Evolutionary conservation across 2,113 vertebrate genomes (phyloP).

Genomic region (Pyrgilauda ruficollis): DNA sequence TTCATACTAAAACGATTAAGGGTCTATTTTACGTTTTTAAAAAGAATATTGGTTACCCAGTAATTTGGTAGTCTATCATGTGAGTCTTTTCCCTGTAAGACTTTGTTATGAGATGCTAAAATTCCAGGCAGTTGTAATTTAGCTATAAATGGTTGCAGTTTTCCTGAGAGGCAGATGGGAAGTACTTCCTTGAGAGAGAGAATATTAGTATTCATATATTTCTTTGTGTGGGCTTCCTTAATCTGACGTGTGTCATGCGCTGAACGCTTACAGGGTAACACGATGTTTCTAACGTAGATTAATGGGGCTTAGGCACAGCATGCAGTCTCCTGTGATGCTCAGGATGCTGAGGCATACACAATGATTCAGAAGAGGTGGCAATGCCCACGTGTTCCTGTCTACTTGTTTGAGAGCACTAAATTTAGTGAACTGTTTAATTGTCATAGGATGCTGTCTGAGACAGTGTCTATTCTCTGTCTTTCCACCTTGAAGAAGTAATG

Average conservation of each 20-base stretch:
- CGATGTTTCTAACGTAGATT: constrained; percentile 8
- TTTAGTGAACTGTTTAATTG: constrained; percentile 27
- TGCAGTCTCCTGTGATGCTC: background rate
- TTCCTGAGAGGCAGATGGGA: constrained; percentile 10
- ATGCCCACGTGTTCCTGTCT: background rate
- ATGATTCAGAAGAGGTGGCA: constrained; percentile 25
- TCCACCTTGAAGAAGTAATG: constrained; percentile 21
- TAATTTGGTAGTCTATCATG: background rate
- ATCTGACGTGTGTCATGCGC: background rate
- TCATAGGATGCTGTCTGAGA: background rate
- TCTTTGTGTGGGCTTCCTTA: constrained; percentile 40
- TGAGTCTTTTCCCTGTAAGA: background rate
- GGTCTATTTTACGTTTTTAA: background rate
- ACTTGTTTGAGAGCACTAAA: constrained; percentile 1
- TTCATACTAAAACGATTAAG: background rate
- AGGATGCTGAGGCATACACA: background rate
- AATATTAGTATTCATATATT: constrained; percentile 31
- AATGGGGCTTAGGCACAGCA: background rate
- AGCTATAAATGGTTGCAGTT: background rate
- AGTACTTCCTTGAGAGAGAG: constrained; percentile 15
- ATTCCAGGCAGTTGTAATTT: constrained; percentile 5
- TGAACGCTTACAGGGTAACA: constrained; percentile 4
- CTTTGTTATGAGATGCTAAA: background rate
- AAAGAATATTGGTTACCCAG: background rate
- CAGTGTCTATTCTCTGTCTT: background rate